Evolutionary conservation across 2,888 invertebrate species (phyloP), one percentile per base, ranked within the genome.

Genomic region (Amiota mariae): DNA sequence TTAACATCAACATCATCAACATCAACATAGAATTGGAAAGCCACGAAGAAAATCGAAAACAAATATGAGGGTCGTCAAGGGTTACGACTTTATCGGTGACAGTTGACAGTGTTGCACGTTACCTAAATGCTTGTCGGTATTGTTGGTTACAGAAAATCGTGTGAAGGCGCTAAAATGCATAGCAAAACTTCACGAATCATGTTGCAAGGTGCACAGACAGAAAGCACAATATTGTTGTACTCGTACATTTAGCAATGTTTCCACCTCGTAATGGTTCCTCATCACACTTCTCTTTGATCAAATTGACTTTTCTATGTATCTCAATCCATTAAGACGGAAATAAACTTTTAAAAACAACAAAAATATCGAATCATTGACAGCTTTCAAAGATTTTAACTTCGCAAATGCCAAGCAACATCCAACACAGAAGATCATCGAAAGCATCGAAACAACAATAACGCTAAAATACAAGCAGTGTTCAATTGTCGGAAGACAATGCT

Each of bases 41-140:
- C 10, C 13, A 57, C 57, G 15, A 18, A 10, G 15, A 68, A 68
- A 78, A 80, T 77, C 73, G 77, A 70, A 36, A 79, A 79, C 79
- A 82, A 84, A 85, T 85, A 79, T 84, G 79, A 81, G 77, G 76
- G 75, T 76, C 76, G 74, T 70, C 61, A 71, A 56, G 77, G 72
- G 73, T 71, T 71, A 71, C 63, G 71, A 63, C 71, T 18, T 59
- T 51, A 51, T 63, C 71, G 36, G 48, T 63, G 63, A 20, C 71
- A 57, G 67, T 67, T 67, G 67, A 67, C 67, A 67, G 67, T 66
- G 64, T 66, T 36, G 51, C 70, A 47, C 24, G n/a, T 36, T 47
- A 49, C 48, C 24, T n/a, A 15, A 13, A 36, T 63, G 10, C 24
- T 12, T 67, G 66, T 67, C 24, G 24, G 15, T 67, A 47, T 67